Evolutionary conservation across 1,140 invertebrate genomes (phyloP).

Genomic region (Apocrypta bakeri): DNA sequence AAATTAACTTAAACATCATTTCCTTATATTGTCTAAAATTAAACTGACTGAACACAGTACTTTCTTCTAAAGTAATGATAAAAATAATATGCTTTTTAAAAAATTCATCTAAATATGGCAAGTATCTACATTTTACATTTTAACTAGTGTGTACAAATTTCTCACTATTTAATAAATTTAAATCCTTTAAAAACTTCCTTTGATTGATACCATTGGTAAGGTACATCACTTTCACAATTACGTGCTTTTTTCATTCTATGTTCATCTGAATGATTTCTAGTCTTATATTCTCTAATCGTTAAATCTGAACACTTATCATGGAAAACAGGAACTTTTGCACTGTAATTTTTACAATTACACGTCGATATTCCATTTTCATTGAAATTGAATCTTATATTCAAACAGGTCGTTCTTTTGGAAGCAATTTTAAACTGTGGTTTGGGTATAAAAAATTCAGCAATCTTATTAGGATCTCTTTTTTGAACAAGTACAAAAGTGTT

Average conservation of each 20-base stretch:
- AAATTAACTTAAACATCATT: not conserved
- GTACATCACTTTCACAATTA: slow-evolving; percentile 38
- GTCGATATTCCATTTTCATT: slow-evolving; percentile 49
- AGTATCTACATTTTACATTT: not conserved
- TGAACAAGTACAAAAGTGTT: slow-evolving; percentile 69
- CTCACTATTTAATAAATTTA: slow-evolving; percentile 64
- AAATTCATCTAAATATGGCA: slow-evolving; percentile 9
- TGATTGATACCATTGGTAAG: slow-evolving; percentile 69
- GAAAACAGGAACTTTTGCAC: slow-evolving; percentile 59
- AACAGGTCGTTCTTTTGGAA: slow-evolving; percentile 52
- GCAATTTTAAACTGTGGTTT: slow-evolving; percentile 65
- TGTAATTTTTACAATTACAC: slow-evolving; percentile 61
- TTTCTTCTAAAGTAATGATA: slow-evolving; percentile 30
- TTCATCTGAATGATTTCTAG: slow-evolving; percentile 13
- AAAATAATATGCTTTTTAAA: slow-evolving; percentile 14
- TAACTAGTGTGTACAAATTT: slow-evolving; percentile 37
- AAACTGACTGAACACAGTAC: slow-evolving; percentile 1
- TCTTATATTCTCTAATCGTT: not conserved
- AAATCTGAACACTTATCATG: slow-evolving; percentile 53
- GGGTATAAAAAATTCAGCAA: slow-evolving; percentile 68
- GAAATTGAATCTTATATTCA: slow-evolving; percentile 64
- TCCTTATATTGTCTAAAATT: slow-evolving; percentile 4
- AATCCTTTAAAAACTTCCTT: slow-evolving; percentile 69
- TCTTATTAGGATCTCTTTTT: slow-evolving; percentile 63
- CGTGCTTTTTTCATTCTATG: slow-evolving; percentile 45